Percentiles rank a stretch among this genome's conserved stretches.
These are phyloP conservation scores for Heliothis subflexa DNA, from an alignment of 1,140 invertebrate species.

Conservation along the genomic window DNA sequence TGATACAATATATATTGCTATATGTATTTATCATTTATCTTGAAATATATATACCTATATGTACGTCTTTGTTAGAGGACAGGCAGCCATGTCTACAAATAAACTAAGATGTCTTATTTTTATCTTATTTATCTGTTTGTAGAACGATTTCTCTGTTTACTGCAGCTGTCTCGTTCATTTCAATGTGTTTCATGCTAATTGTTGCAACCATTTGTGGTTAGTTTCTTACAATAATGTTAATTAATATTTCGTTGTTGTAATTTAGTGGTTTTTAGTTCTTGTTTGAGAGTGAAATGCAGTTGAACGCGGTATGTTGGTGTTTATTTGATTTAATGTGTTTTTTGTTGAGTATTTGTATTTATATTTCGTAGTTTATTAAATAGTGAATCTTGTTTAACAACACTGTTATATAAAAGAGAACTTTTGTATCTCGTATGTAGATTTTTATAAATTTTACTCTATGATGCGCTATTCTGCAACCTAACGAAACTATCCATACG, in stretches of 20 bases:
- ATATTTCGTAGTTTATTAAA: neutral
- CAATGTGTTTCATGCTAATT: neutral
- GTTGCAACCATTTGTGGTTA: slow-evolving; percentile 7
- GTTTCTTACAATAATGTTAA: neutral
- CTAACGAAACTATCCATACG: too few species aligned
- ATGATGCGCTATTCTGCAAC: too few species aligned
- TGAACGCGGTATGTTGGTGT: slow-evolving; percentile 12
- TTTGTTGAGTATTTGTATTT: neutral
- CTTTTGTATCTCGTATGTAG: too few species aligned
- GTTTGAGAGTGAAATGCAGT: slow-evolving; percentile 7
- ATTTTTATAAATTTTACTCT: too few species aligned
- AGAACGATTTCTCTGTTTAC: slow-evolving; percentile 43
- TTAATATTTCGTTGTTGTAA: neutral
- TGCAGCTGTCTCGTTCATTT: neutral
- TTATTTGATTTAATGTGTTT: neutral
- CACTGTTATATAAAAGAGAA: too few species aligned
- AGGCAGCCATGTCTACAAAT: slow-evolving; percentile 16
- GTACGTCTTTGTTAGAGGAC: slow-evolving; percentile 4
- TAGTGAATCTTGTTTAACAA: neutral
- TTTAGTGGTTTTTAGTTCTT: slow-evolving; percentile 1
- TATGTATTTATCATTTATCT: neutral
- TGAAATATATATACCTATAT: neutral
- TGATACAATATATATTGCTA: neutral
- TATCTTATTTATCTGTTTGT: slow-evolving; percentile 50
- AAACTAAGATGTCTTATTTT: neutral